Conservation (phyloP, 2,113 vertebrate genomes). For the Heterotilapia buettikoferi region DNA sequence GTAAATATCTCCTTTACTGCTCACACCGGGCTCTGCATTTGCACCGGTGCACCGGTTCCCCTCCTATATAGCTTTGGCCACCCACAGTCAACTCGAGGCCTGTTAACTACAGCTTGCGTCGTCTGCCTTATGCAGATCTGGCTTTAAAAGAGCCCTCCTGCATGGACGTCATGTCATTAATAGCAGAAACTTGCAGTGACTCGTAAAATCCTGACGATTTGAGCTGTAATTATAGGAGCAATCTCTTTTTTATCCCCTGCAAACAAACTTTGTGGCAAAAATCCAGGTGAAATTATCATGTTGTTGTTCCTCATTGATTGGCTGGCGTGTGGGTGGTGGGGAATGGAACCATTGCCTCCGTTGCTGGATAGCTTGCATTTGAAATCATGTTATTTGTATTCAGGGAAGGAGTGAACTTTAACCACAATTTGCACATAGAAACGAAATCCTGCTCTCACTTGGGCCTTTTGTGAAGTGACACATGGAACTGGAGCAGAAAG, state of each 20-base stretch:
- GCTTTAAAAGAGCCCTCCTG: slow-evolving; percentile 28
- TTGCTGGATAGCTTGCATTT: neutral
- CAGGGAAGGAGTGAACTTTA: slow-evolving; percentile 8
- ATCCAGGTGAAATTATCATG: neutral
- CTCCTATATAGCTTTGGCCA: slow-evolving; percentile 6
- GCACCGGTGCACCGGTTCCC: neutral
- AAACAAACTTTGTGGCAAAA: slow-evolving; percentile 1
- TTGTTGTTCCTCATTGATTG: neutral
- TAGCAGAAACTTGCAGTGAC: neutral
- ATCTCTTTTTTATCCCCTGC: neutral
- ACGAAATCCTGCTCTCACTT: neutral
- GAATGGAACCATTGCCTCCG: neutral
- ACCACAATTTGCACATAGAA: slow-evolving; percentile 18
- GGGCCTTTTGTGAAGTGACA: neutral
- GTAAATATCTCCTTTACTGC: slow-evolving; percentile 69
- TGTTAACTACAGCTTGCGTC: slow-evolving; percentile 30
- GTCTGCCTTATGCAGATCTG: slow-evolving; percentile 27
- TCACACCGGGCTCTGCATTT: slow-evolving; percentile 44
- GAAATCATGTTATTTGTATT: slow-evolving; percentile 16
- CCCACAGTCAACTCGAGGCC: slow-evolving; percentile 32
- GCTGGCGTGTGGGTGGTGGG: neutral
- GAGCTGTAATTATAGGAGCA: slow-evolving; percentile 1
- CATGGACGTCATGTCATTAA: slow-evolving; percentile 15
- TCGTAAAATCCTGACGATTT: neutral
- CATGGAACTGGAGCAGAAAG: neutral